phyloP scores from a whole-genome alignment of 2,113 vertebrate species.

The Aldabrachelys gigantea region DNA sequence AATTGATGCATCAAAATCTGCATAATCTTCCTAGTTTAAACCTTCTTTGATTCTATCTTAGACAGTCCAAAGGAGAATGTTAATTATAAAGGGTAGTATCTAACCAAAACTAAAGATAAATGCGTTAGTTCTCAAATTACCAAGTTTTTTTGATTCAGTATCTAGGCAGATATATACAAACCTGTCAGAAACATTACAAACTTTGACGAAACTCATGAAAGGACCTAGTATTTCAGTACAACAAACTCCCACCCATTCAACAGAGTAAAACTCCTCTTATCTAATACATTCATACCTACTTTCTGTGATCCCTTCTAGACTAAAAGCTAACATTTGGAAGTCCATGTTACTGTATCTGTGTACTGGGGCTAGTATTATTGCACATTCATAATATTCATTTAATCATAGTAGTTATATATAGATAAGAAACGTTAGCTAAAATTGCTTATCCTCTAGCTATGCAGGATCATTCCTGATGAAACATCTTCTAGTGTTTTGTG shows the following conservation, averaged over 20 bases:
- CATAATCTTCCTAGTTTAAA: neutral
- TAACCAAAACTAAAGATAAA: neutral
- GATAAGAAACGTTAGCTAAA: conserved; percentile 15
- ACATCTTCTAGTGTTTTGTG: neutral
- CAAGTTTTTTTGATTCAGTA: neutral
- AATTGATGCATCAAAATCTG: neutral
- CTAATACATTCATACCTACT: neutral
- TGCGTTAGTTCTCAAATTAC: neutral
- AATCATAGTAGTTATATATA: neutral
- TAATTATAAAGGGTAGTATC: neutral
- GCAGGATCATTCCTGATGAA: neutral
- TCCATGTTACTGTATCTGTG: neutral
- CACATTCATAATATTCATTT: neutral
- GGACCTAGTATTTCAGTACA: neutral
- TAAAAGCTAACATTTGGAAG: neutral
- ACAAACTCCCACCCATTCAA: neutral
- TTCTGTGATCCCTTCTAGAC: neutral
- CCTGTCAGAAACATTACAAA: neutral
- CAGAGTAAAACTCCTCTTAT: neutral
- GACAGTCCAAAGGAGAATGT: neutral
- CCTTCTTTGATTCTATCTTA: neutral
- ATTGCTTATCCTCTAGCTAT: neutral
- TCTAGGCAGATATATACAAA: neutral
- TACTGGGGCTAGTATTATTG: neutral
- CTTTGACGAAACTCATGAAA: neutral